Percentiles rank a stretch among this genome's conserved stretches.
Evolutionary conservation across 2,113 vertebrate species (phyloP).

Genomic region (Trochalopteron elliotii): DNA sequence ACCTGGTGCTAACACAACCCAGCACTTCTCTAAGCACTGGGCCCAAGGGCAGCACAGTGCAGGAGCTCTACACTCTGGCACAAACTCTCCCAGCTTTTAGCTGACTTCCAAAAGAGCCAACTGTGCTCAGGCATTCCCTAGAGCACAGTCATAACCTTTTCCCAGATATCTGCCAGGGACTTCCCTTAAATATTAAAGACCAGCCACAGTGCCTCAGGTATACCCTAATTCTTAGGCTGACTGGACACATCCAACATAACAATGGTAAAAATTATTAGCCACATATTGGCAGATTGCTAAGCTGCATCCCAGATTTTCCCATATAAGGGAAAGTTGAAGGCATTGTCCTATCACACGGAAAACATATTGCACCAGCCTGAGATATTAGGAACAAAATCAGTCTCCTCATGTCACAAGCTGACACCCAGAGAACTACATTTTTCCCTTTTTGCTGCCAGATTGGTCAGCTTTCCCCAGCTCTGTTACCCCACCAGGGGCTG

Average conservation of each 20-base stretch:
- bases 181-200: neutral
- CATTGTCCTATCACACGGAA: constrained; percentile 45
- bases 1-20: neutral
- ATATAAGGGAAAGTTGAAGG: constrained; percentile 59
- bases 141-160: neutral
- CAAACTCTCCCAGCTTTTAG: neutral
- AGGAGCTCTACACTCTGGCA: neutral
- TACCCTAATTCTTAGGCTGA: neutral
- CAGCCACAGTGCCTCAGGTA: neutral
- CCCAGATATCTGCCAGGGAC: neutral
- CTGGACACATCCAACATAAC: neutral
- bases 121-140: neutral
- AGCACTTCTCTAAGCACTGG: neutral
- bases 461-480: neutral
- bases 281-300: neutral
- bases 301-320: constrained; percentile 60
- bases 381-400: constrained; percentile 15
- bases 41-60: neutral
- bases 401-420: neutral
- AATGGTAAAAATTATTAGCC: constrained; percentile 35
- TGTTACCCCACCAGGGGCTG: neutral
- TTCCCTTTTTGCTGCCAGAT: rapidly evolving
- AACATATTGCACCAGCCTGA: constrained; percentile 37
- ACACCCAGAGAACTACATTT: neutral
- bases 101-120: neutral